Base-by-base conservation (phyloP, 2,113 vertebrate species). In the Alaudala cheleensis region DNA sequence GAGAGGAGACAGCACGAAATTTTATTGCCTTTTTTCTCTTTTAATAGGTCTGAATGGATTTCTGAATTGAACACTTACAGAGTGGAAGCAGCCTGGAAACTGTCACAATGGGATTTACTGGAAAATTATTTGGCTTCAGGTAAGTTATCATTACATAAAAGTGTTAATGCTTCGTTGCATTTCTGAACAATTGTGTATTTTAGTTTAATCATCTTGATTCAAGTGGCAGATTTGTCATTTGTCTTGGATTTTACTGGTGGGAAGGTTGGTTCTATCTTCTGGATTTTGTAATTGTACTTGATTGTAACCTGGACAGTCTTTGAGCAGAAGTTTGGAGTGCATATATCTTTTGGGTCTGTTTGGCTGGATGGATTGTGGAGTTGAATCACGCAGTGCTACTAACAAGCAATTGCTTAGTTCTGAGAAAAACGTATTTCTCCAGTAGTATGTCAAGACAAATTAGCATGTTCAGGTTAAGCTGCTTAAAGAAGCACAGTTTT, bases 1-100 rank as follows among this genome's bases (percentile, higher is more conserved):
- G 39, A 49, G 23, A 13, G 4, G 10, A 37, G 33, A 14, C 33
- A 83, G 18, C n/a, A 44, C 8, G 33, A 44, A 28, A 28, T 80
- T 73, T 21, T 67, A 60, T 65, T 92, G 56, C 49, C 28, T 76
- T 92, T 15, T 79, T 50, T 58, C 14, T 12, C 10, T 92, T 96
- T 79, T 76, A 74, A 92, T 81, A 99, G 99, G 94, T 98, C 98
- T 53, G 98, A 99, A 82, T 99, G 99, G 99, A 99, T 98, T 94
- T 98, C 98, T 11, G 99, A 99, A 89, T 96, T 99, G 86, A 99
- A 99, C 93, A 98, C 98, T 3, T 99, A 99, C 92, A 98, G 99
- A 96, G 99, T 99, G 29, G 99, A 99, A 93, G 99, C 99, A 60
- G 99, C 99, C 70, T 99, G 99, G 99, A 99, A 99, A 95, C 98